Conservation (phyloP, 2,888 invertebrate species). For the Helicoverpa assulta region DNA sequence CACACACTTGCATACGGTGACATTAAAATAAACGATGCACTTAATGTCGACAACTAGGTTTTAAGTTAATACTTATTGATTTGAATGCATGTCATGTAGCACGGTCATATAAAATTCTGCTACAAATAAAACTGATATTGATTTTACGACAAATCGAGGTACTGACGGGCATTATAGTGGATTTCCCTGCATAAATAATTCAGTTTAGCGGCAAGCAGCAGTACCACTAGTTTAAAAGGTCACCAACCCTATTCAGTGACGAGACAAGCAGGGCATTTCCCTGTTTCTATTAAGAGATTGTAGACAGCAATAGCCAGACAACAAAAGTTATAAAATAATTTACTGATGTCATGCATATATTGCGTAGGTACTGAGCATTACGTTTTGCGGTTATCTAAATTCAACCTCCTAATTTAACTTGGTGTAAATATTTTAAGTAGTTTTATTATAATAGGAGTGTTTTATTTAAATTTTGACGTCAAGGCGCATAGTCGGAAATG, state of each 20-base stretch:
- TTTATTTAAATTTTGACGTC: slow-evolving; percentile 65
- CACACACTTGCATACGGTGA: too few relatives aligned
- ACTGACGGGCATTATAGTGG: neutral
- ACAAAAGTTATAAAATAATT: slow-evolving; percentile 26
- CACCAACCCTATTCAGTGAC: slow-evolving; percentile 1
- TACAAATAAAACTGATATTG: neutral
- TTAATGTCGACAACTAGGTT: too few relatives aligned
- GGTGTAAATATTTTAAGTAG: neutral
- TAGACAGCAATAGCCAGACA: slow-evolving; percentile 3
- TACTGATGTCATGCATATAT: slow-evolving; percentile 1
- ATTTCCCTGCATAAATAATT: slow-evolving; percentile 2
- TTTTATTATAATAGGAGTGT: neutral
- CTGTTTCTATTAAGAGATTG: neutral
- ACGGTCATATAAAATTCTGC: too few relatives aligned
- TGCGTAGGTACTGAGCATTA: neutral
- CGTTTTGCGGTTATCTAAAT: slow-evolving; percentile 14
- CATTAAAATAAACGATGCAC: neutral
- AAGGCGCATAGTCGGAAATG: slow-evolving; percentile 62
- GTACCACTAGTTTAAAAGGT: slow-evolving; percentile 1
- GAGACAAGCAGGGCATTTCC: slow-evolving; percentile 9
- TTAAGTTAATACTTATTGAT: too few relatives aligned
- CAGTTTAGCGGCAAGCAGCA: neutral
- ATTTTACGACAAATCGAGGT: neutral
- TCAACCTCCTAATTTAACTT: neutral
- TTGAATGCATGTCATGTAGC: too few relatives aligned